Conservation (phyloP, 2,113 vertebrate genomes). For the Cercocebus atys region DNA sequence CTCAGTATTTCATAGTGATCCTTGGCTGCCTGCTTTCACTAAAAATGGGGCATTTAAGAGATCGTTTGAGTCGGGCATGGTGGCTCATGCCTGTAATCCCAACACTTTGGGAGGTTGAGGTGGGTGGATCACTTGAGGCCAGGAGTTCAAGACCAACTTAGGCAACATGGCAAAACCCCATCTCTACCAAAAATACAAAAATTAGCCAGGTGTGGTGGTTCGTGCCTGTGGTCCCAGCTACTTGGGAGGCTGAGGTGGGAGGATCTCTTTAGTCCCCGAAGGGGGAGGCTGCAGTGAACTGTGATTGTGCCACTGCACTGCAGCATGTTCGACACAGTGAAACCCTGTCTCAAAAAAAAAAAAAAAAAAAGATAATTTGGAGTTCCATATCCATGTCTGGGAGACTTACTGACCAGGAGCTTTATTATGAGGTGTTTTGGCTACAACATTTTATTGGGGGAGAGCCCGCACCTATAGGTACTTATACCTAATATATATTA, state of each 20-base stretch:
- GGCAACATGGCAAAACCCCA: not conserved
- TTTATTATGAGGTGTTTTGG: not conserved
- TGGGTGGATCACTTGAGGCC: not conserved
- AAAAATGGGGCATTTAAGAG: not conserved
- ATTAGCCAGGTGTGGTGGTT: not conserved
- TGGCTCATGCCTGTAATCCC: not conserved
- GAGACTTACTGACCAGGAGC: not conserved
- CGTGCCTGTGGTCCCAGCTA: not conserved
- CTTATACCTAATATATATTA: no score
- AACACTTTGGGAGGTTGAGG: not conserved
- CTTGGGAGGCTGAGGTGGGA: not conserved
- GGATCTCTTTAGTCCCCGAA: not conserved
- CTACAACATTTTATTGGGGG: not conserved
- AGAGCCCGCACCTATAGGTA: no score
- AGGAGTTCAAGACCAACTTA: not conserved
- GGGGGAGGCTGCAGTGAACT: not conserved
- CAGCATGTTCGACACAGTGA: not conserved
- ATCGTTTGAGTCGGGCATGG: not conserved
- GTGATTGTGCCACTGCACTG: not conserved
- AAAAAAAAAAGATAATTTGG: not conserved
- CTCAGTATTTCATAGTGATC: not conserved
- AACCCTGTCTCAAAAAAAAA: not conserved
- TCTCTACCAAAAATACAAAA: not conserved
- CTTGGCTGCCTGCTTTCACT: not conserved
- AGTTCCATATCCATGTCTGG: not conserved